Conservation (phyloP, 2,113 vertebrate species). For the Greenwoodochromis staneri region DNA sequence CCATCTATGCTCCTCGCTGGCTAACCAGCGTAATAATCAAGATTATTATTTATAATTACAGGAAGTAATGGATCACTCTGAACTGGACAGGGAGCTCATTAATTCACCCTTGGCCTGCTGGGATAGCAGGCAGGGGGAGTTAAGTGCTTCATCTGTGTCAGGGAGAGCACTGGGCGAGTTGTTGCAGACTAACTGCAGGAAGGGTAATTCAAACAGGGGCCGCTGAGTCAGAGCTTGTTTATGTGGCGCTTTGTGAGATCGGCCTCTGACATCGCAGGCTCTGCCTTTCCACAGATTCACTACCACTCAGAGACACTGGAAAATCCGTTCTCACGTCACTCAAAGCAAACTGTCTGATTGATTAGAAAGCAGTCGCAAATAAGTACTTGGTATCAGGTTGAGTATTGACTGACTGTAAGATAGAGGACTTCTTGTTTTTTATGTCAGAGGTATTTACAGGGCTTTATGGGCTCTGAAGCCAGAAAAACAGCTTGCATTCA, state of each 20-base stretch:
- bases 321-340: neutral
- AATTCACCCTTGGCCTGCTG: constrained; percentile 90
- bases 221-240: constrained; percentile 50
- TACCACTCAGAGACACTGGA: neutral
- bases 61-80: constrained; percentile 99
- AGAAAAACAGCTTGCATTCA: neutral
- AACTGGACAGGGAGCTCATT: constrained; percentile 91
- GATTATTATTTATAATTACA: constrained; percentile 99
- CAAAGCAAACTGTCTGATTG: constrained; percentile 4
- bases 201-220: constrained; percentile 51
- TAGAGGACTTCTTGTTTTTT: neutral
- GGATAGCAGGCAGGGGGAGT: constrained; percentile 78
- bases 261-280: neutral
- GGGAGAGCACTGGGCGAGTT: constrained; percentile 46
- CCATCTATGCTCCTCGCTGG: constrained; percentile 88
- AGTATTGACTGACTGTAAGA: neutral
- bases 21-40: constrained; percentile 99
- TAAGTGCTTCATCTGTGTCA: constrained; percentile 94
- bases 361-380: constrained; percentile 5
- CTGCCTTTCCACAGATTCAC: neutral
- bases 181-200: constrained; percentile 46
- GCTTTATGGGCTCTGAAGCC: neutral
- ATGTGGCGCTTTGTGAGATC: neutral
- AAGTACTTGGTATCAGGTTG: neutral
- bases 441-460: neutral